phyloP scores from a whole-genome alignment of 2,113 vertebrate genomes.

The Sylvicapra grimmia region DNA sequence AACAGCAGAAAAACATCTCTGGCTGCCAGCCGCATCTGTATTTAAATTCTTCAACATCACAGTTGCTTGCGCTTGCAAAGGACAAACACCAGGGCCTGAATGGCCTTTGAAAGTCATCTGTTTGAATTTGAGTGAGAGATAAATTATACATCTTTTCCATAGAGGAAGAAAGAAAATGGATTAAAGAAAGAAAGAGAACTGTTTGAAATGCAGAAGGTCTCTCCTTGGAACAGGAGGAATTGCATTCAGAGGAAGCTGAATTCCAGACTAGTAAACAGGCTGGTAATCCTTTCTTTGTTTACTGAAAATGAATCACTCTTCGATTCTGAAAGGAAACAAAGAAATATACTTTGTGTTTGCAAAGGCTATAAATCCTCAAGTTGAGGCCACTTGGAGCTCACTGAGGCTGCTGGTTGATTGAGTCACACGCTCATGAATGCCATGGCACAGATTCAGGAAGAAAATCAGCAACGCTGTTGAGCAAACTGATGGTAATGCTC shows the following conservation, averaged over 20 bases:
- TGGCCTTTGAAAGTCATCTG: constrained; percentile 52
- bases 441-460: not conserved
- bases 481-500: not conserved
- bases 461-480: constrained; percentile 15
- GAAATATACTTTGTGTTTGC: constrained; percentile 32
- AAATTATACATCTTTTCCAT: constrained; percentile 44
- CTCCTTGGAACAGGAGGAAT: constrained; percentile 34
- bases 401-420: not conserved
- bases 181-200: constrained; percentile 59
- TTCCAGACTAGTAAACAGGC: constrained; percentile 55
- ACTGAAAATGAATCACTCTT: constrained; percentile 60
- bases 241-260: constrained; percentile 42
- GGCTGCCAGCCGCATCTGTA: constrained; percentile 24
- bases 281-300: constrained; percentile 70
- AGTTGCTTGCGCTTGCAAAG: constrained; percentile 53
- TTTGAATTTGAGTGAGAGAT: constrained; percentile 52
- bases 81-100: constrained; percentile 20
- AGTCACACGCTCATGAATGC: constrained; percentile 1
- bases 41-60: constrained; percentile 54
- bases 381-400: not conserved
- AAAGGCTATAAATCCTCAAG: constrained; percentile 42
- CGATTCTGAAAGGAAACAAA: constrained; percentile 64
- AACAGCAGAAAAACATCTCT: constrained; percentile 31
- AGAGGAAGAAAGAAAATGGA: constrained; percentile 44
- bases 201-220: constrained; percentile 61